Percentiles rank a stretch among this genome's conserved stretches.
Conservation (phyloP, 1,140 invertebrate species). For the Ooceraea biroi region DNA sequence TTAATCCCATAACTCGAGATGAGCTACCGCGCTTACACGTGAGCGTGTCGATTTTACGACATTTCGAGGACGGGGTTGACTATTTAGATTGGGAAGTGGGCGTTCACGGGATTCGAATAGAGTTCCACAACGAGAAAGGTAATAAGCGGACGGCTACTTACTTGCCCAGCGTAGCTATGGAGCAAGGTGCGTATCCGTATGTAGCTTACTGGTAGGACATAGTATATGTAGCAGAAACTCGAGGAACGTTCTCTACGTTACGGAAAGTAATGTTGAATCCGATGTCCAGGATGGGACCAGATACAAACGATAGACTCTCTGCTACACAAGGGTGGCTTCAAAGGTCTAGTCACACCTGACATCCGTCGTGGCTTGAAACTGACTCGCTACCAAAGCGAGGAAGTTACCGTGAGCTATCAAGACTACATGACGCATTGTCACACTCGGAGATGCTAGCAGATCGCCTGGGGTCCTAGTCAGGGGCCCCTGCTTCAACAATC, state of each 20-base stretch:
- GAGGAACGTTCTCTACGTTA: too few relatives aligned
- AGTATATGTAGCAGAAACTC: not conserved
- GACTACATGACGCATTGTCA: slow-evolving; percentile 91
- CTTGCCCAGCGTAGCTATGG: slow-evolving; percentile 98
- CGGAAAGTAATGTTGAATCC: slow-evolving; percentile 8
- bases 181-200: slow-evolving; percentile 92
- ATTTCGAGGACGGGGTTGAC: slow-evolving; percentile 98
- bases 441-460: slow-evolving; percentile 88
- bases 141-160: slow-evolving; percentile 98
- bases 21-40: slow-evolving; percentile 97
- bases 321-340: slow-evolving; percentile 98
- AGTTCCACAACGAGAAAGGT: slow-evolving; percentile 98
- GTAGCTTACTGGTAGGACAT: not conserved
- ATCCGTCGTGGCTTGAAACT: slow-evolving; percentile 95
- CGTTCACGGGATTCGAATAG: slow-evolving; percentile 98
- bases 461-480: slow-evolving; percentile 78
- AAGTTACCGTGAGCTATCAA: slow-evolving; percentile 93
- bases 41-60: slow-evolving; percentile 97
- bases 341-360: slow-evolving; percentile 95
- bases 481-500: slow-evolving; percentile 74
- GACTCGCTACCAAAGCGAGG: slow-evolving; percentile 97
- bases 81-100: slow-evolving; percentile 99
- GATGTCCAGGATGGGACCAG: slow-evolving; percentile 95
- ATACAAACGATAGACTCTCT: slow-evolving; percentile 99
- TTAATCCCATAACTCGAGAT: slow-evolving; percentile 97